Base-by-base conservation (phyloP, 2,113 vertebrate species). In the Oncorhynchus tshawytscha region DNA sequence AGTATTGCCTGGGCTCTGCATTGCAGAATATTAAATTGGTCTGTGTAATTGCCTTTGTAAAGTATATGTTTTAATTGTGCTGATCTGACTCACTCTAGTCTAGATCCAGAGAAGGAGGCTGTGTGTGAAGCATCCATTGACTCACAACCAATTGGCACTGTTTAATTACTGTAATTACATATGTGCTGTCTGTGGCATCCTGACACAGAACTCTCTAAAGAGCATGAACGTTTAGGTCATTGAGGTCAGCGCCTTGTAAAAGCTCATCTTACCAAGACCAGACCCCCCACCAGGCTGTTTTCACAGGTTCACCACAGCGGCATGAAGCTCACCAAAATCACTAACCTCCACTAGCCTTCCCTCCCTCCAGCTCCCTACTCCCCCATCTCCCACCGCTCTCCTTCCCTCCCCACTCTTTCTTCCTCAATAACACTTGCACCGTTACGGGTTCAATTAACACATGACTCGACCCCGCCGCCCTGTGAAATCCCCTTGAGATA, bases 401-500 rank as follows among this genome's bases (percentile, higher is more conserved):
- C 71, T 81, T 76, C 20, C 64, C 72, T 25, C 45, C 77, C 74
- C 73, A 48, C 77, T 74, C 67, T 72, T 51, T 54, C 65, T 72
- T 2, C 78, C 75, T 87, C 83, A 72, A 72, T 84, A 86, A 86
- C 81, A 81, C 81, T 86, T 70, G 78, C 73, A 73, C 71, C 9
- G 39, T 45, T 45, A 12, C 0, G 39, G 79, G 76, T 90, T 88
- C 84, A 88, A 86, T 90, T 88, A 88, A 81, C 89, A 82, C 79
- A 24, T 18, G 18, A 70, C 72, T 74, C 70, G 72, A 84, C 78
- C 84, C 77, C 20, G 31, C 57, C 69, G 51, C 69, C 80, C 3
- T 1, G 77, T 20, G 31, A 49, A 1, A 72, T 76, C 82, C 81
- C 82, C 8, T 8, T 78, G 81, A 87, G 71, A 81, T 77, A 54